Percentiles rank a stretch among this genome's conserved stretches.
Evolutionary conservation across 2,113 vertebrate species (phyloP).

Genomic region (Hiodon tergisus): DNA sequence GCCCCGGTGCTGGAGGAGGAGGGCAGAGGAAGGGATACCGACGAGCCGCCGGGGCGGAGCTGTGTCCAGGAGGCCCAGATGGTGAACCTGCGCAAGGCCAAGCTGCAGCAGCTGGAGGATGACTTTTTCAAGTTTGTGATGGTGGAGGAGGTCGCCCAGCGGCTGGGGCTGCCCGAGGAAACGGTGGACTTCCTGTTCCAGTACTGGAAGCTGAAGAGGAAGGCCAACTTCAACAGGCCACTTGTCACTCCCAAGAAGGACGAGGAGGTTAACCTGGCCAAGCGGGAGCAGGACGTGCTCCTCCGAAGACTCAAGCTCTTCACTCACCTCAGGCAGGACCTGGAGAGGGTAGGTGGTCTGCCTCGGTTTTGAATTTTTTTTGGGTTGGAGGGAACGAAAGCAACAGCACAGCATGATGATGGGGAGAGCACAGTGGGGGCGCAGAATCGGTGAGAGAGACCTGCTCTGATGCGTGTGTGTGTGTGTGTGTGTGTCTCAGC

Average conservation of each 20-base stretch:
- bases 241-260: conserved; percentile 92
- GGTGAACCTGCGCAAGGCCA: conserved; percentile 81
- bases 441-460: too few species aligned
- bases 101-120: conserved; percentile 90
- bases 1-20: conserved; percentile 48
- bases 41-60: conserved; percentile 50
- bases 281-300: conserved; percentile 88
- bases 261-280: conserved; percentile 91
- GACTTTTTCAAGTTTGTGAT: conserved; percentile 86
- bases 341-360: conserved; percentile 81
- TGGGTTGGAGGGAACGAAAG: too few species aligned
- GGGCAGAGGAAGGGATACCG: conserved; percentile 28
- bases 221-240: conserved; percentile 89
- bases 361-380: too few species aligned
- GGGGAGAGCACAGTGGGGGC: too few species aligned
- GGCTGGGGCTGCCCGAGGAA: conserved; percentile 68
- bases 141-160: conserved; percentile 70
- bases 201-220: conserved; percentile 97
- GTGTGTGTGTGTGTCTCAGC: not conserved
- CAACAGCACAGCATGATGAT: too few species aligned
- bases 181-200: conserved; percentile 84
- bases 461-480: not conserved
- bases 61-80: conserved; percentile 73
- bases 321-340: conserved; percentile 92
- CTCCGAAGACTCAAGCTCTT: conserved; percentile 89